Evolutionary conservation across 2,888 invertebrate species (phyloP), one percentile per base, ranked within the genome.

Genomic region (Synanthedon andrenaeformis): DNA sequence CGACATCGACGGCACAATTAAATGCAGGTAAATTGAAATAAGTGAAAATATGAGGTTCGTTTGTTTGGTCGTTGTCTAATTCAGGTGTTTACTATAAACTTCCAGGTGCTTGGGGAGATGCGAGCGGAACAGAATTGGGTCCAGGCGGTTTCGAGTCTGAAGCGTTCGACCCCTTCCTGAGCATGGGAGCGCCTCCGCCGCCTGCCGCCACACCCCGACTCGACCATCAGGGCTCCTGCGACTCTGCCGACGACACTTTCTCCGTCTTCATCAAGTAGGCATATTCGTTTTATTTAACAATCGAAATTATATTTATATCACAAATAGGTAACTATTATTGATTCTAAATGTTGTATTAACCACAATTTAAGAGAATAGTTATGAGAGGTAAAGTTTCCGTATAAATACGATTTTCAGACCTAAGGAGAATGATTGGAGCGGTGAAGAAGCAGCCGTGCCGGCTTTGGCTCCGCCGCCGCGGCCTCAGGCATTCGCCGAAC

Each of bases 211-310:
- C 92, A 0, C 93, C 93, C 3, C 89, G 90, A 35, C 87, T 89
- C 42, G 80, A 90, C 4, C 89, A 88, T 52, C 84, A 88, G 53
- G 92, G 90, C 35, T 94, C 94, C 0, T 89, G 88, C n/a, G 96
- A 95, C 63, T 95, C 95, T 0, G 91, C 92, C 49, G 93, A 93
- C 57, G 93, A 91, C 53, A 93, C 94, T 55, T 95, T 96, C 72
- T 93, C 92, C 23, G 93, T 96, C 19, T 93, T 94, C 58, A 96
- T 95, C 59, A 91, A 91, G 93, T 91, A 74, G 72, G 73, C 23
- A 35, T 10, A 35, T 41, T 52, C 41, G 28, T 41, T 58, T 53
- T 42, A 41, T 23, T 23, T 12, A 28, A 51, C 10, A 13, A 51
- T 5, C 4, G 6, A 41, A 35, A n/a, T 13, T 51, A 5, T 4